Evolutionary conservation across 1,140 invertebrate species (phyloP).

Genomic region (Drosophila persimilis): DNA sequence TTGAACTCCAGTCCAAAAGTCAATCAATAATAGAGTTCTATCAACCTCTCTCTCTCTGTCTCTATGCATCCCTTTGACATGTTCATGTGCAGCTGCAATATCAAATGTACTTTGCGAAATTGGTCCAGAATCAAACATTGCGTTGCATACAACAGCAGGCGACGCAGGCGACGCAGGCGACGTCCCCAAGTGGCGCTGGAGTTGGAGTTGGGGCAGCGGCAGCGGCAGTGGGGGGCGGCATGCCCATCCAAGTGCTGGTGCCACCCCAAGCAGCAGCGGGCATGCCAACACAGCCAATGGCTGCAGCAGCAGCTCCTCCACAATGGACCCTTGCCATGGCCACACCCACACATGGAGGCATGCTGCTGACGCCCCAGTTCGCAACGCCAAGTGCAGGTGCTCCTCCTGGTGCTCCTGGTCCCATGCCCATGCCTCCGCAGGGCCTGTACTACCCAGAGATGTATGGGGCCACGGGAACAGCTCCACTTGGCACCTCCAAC

Average conservation of each 20-base stretch:
- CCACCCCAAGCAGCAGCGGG: constrained; percentile 51
- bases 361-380: constrained; percentile 68
- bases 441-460: constrained; percentile 51
- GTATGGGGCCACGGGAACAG: constrained; percentile 31
- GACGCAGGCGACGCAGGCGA: constrained; percentile 32
- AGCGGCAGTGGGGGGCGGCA: not conserved
- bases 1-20: not conserved
- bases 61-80: not conserved
- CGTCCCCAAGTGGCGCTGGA: constrained; percentile 21
- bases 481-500: constrained; percentile 54
- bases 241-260: constrained; percentile 52
- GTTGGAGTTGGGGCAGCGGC: not conserved
- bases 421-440: constrained; percentile 29
- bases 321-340: constrained; percentile 74
- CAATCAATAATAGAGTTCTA: no score
- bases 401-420: not conserved
- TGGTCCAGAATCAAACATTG: constrained; percentile 74
- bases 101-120: constrained; percentile 81
- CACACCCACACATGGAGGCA: constrained; percentile 64
- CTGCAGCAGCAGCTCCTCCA: constrained; percentile 34
- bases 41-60: not conserved
- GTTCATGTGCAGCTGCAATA: constrained; percentile 67
- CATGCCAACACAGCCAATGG: constrained; percentile 34
- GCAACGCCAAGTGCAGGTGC: constrained; percentile 22
- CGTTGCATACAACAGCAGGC: constrained; percentile 70